Evolutionary conservation across 2,888 invertebrate species (phyloP), one percentile per base, ranked within the genome.

Genomic region (Pharmacophagus antenor): DNA sequence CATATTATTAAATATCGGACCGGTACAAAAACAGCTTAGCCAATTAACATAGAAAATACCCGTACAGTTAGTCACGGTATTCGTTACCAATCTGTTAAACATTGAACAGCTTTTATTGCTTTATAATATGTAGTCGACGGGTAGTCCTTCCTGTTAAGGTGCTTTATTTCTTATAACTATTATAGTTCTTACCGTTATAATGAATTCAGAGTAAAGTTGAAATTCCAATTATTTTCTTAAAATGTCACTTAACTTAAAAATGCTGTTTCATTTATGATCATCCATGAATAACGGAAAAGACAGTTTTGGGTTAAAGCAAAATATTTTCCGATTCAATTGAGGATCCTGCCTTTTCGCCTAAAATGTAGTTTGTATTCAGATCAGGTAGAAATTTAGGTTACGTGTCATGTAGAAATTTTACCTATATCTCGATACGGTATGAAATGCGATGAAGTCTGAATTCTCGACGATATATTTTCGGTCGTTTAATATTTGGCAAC

Each of bases 11-110:
- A 50, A 55, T 51, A 57, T 56, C 37, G 21, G 46, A 48, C 58
- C 61, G 64, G 62, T 63, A 55, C 58, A 59, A 64, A 64, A 65
- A 65, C 54, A 56, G 64, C 63, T 65, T 47, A 53, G 54, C 48
- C 48, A 62, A 65, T 67, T 65, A 64, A 53, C 59, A 65, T 64
- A 67, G 59, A 56, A 56, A 51, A 58, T 47, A 51, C 49, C 49
- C 47, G 51, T 56, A 55, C 66, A 56, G 62, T 65, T 67, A 62
- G 63, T 62, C 62, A 61, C 48, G 56, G 50, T 48, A 49, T 60
- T 48, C 25, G 50, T 25, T 59, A 48, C 58, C 53, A 64, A 53
- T 62, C 20, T 60, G 49, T 46, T 50, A 51, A 44, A 55, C 17
- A 44, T 44, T 21, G 25, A 22, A 48, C 51, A 54, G 50, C 18